phyloP scores from a whole-genome alignment of 2,888 invertebrate species.

The Chironomus riparius region DNA sequence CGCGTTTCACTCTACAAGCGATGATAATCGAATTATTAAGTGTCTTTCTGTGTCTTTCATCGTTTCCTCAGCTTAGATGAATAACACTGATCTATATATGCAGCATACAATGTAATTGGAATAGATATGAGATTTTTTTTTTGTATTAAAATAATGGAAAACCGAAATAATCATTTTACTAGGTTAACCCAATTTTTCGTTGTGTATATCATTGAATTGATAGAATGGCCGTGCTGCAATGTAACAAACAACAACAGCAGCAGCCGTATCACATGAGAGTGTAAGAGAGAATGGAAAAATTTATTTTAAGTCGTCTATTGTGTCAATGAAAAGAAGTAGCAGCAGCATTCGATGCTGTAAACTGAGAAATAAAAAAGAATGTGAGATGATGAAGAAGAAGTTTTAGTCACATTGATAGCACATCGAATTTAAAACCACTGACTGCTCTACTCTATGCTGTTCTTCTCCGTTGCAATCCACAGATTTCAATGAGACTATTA shows the following conservation, averaged over 20 bases:
- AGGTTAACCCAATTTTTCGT: constrained; percentile 1
- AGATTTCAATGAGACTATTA: not conserved
- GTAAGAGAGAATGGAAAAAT: not conserved
- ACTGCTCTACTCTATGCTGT: not conserved
- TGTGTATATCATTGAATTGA: not conserved
- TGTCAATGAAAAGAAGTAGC: not conserved
- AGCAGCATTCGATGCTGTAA: not conserved
- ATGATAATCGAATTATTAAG: constrained; percentile 2
- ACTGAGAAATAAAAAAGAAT: not conserved
- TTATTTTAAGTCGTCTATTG: not conserved
- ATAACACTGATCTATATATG: not conserved
- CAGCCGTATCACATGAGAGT: not conserved
- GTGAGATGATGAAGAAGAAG: not conserved
- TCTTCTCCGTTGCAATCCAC: not conserved
- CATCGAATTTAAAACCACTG: not conserved
- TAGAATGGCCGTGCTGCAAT: not conserved
- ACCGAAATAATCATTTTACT: constrained; percentile 5
- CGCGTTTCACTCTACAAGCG: not conserved
- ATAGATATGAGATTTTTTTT: not conserved
- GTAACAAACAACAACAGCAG: not conserved
- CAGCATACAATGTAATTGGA: not conserved
- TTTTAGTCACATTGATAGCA: not conserved
- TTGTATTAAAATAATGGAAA: not conserved
- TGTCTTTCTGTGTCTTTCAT: not conserved
- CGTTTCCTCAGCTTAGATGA: not conserved